Evolutionary conservation across 92 coral and sea anemone species (phyloP), one percentile per base, ranked within the genome.

Genomic region (Siderastrea siderea): DNA sequence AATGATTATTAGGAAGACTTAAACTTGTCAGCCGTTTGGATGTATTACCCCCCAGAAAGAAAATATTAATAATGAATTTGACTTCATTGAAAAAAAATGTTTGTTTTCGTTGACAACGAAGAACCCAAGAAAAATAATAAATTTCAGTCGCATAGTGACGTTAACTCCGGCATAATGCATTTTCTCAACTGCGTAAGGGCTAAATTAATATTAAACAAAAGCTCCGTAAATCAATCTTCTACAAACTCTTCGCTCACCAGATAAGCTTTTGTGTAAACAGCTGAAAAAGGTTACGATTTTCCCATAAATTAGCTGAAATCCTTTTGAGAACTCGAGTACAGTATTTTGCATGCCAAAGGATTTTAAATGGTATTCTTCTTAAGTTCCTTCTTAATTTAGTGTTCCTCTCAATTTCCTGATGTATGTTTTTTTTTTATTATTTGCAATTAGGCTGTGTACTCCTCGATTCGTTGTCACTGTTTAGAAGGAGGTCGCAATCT

Each of bases 251-350:
- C 6, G 44, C 68, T 12, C 14, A 46, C 3, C 16, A 14, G 13
- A 82, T 45, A 26, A 17, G 16, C 78, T 13, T 48, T 69, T 53
- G 55, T 67, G 48, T 12, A 4, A 46, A 58, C 86, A 82, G n/a
- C 54, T 71, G 78, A 13, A 48, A n/a, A 71, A 55, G 8, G 68
- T 47, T 11, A 45, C 17, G 52, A 46, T 82, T 82, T 82, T 82
- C 86, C 53, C 86, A 82, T 55, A 69, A 49, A 81, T 68, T 81
- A 68, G 38, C 55, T 70, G 13, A 13, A 52, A 11, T 8, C 61
- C 63, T 52, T n/a, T 72, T 7, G 59, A 49, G 8, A n/a, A n/a
- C 14, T 72, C 3, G 5, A 16, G 58, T 3, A 7, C 26, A 11
- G 57, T 16, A 1, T 47, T 71, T 71, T 71, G 59, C 57, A 51